A percentile compares a stretch with the other conserved stretches of the same genome.
Evolutionary conservation across 2,797 vertebrate species (phyloP).

Genomic region (Remorina albescens): DNA sequence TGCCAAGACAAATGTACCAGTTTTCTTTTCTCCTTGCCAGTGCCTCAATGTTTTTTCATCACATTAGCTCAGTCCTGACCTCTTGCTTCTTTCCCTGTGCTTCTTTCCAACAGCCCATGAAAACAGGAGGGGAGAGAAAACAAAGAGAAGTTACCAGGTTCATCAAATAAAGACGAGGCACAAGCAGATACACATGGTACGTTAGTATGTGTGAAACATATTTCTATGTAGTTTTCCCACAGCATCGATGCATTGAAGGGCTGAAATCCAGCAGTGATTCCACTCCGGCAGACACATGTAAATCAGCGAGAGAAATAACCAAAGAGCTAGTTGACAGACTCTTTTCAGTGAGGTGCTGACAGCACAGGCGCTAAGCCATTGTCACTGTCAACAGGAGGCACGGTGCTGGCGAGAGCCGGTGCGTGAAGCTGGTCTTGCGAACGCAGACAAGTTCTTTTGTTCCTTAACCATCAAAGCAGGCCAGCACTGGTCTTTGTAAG

Average conservation of each 20-base stretch:
- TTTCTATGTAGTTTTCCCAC: conserved; percentile 21
- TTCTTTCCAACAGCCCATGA: conserved; percentile 82
- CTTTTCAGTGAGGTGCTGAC: conserved; percentile 73
- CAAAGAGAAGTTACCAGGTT: conserved; percentile 72
- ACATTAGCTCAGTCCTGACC: conserved; percentile 63
- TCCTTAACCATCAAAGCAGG: conserved; percentile 67
- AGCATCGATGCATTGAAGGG: too few relatives aligned
- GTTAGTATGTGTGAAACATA: conserved; percentile 27
- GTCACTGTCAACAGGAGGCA: conserved; percentile 70
- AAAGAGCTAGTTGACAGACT: conserved; percentile 71
- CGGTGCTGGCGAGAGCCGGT: conserved; percentile 31
- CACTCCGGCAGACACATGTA: conserved; percentile 45
- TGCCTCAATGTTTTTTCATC: conserved; percentile 59
- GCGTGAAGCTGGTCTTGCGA: conserved; percentile 40
- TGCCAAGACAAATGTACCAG: conserved; percentile 60
- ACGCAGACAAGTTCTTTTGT: conserved; percentile 73
- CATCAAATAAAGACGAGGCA: conserved; percentile 76
- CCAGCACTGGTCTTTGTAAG: conserved; percentile 71
- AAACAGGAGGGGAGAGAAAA: conserved; percentile 74
- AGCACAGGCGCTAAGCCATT: conserved; percentile 68
- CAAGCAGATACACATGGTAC: conserved; percentile 79
- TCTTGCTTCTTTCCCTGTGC: conserved; percentile 62
- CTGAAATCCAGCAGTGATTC: conserved; percentile 45
- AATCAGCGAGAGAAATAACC: conserved; percentile 52
- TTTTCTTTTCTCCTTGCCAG: conserved; percentile 35